Evolutionary conservation across 2,888 invertebrate species (phyloP), one percentile per base, ranked within the genome.

Genomic region (Calliphora vomitoria): DNA sequence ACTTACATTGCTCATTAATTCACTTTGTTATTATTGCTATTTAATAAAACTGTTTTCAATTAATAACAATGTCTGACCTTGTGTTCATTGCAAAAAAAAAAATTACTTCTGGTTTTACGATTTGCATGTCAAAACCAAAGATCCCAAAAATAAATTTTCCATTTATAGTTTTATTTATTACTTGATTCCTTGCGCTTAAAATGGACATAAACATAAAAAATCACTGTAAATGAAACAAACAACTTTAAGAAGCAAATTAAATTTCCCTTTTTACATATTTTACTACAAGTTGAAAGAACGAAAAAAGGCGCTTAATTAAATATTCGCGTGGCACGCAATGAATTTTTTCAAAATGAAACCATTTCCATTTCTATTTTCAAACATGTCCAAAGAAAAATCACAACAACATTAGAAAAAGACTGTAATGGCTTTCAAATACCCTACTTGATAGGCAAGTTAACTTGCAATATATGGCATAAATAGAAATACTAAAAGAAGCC

Each of bases 251-350:
- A 74, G 31, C 31, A 78, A 78, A 71, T 82, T 47, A 83, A 58
- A 58, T 20, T 62, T 72, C 64, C 62, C 20, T 66, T 15, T 79
- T 35, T 75, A 50, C 15, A 71, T 47, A 25, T 44, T 85, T 68
- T 38, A n/a, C n/a, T 18, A 55, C 18, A 71, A 81, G 76, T 35
- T 13, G 3, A 53, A 47, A 8, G 31, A 13, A 44, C 13, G 53
- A 72, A 58, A 82, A 82, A 71, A 76, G 58, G 55, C 47, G 69
- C 50, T 71, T 81, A 82, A 85, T 87, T 82, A 82, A 82, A 87
- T 79, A 82, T 82, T 87, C 79, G 64, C 82, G 41, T 79, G 69
- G 62, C 85, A 87, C 87, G 87, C 87, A 87, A 87, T 66, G 82
- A 78, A 74, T 74, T 71, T 47, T 74, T 75, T 69, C 74, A 58